Evolutionary conservation across 2,113 vertebrate genomes (phyloP).

Genomic region (Eupsittula cactorum): DNA sequence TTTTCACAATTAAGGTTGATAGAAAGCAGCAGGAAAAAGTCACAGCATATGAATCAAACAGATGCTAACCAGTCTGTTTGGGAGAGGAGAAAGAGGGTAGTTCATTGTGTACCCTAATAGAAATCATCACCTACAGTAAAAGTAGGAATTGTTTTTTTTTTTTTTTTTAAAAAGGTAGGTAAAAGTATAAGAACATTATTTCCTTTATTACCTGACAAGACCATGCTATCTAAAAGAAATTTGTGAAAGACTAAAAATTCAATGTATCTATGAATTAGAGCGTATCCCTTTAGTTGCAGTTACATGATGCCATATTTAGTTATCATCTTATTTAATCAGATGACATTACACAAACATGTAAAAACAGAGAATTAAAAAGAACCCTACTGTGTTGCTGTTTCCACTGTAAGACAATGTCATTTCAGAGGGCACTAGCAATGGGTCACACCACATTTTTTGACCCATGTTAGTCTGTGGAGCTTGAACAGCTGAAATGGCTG

Average conservation of each 20-base stretch:
- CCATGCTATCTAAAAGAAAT: not conserved
- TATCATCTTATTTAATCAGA: not conserved
- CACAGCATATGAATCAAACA: constrained; percentile 80
- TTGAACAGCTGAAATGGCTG: not conserved
- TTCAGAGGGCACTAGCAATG: not conserved
- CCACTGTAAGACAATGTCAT: not conserved
- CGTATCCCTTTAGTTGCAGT: not conserved
- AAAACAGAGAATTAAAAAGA: not conserved
- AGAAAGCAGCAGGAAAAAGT: constrained; percentile 86
- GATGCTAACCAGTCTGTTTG: constrained; percentile 72
- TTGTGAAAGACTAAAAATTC: not conserved
- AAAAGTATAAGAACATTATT: not conserved
- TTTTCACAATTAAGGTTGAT: constrained; percentile 86
- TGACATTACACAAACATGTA: not conserved
- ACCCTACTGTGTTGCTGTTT: not conserved
- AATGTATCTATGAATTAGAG: not conserved
- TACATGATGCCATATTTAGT: not conserved
- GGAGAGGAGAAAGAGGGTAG: constrained; percentile 64
- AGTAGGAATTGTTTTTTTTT: not conserved
- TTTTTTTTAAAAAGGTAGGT: not conserved
- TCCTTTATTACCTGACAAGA: not conserved
- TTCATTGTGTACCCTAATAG: constrained; percentile 52
- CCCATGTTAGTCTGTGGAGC: not conserved
- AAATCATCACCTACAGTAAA: constrained; percentile 61
- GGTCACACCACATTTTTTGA: not conserved